Base-by-base conservation (phyloP, 2,797 vertebrate genomes). In the Parauchenoglanis ngamensis region DNA sequence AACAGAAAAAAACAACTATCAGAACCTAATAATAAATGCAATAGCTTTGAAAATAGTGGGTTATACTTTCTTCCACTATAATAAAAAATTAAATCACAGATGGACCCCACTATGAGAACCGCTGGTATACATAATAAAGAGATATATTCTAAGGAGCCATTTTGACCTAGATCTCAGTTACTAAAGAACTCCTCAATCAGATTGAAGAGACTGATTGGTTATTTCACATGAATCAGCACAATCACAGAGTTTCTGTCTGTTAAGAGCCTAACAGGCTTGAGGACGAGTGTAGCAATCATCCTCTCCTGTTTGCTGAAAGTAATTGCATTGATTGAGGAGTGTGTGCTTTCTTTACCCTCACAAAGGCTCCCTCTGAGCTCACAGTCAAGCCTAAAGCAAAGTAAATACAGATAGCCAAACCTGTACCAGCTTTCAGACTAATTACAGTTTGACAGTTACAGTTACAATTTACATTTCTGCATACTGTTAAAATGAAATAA, bases 301-400 rank as follows among this genome's bases (percentile, higher is more conserved):
- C 63, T 61, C 65, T 87, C 72, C 63, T 59, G 84, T 78, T 77
- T 83, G 86, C 54, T 23, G 77, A 56, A 67, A 70, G 86, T 87
- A 89, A 89, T 89, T 89, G 61, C 78, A 78, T 78, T 86, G 86
- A 87, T 89, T 85, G 70, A 84, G 67, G 76, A 56, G 28, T 46
- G 81, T 84, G 77, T 73, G 46, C 77, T 83, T 46, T 49, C 70
- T 40, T 73, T 44, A 44, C 28, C 80, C 82, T 67, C 77, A 83
- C 54, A 44, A 52, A 49, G 23, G 31, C 40, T 28, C 23, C 67
- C 17, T 61, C 49, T 56, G 63, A 75, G 82, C 81, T 61, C n/a
- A 78, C 19, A 84, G 85, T 83, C 57, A 56, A 85, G 75, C 21
- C 40, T 59, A 80, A 23, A 84, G n/a, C 56, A 85, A 68, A 17